phyloP scores from a whole-genome alignment of 2,888 invertebrate genomes.

The Drosophila anomalipes region DNA sequence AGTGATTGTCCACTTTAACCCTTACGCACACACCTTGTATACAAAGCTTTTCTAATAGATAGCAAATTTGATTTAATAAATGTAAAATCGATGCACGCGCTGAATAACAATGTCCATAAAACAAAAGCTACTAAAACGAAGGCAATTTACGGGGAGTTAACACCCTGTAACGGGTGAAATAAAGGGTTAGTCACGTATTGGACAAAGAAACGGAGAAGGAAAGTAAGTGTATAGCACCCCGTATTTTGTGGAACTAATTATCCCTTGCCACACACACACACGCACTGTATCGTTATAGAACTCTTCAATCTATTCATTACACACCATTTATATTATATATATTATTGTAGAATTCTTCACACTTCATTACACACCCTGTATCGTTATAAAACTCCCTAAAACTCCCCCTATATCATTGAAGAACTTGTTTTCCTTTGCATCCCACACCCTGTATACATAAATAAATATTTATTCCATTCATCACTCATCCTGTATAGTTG shows the following conservation, averaged over 20 bases:
- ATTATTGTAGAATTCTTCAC: background rate
- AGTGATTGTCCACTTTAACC: background rate
- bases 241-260: background rate
- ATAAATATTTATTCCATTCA: background rate
- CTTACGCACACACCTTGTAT: constrained; percentile 7
- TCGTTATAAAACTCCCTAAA: background rate
- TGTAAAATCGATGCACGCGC: constrained; percentile 27
- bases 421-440: background rate
- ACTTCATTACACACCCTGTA: background rate
- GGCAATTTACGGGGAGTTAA: background rate
- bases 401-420: too few relatives aligned
- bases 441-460: background rate
- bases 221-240: background rate
- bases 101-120: constrained; percentile 20
- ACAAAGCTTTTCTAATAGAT: background rate
- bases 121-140: background rate
- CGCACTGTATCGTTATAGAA: background rate
- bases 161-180: background rate
- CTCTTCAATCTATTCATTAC: background rate
- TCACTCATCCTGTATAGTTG: background rate
- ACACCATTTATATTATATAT: background rate
- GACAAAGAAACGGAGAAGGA: background rate
- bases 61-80: constrained; percentile 47
- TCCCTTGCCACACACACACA: background rate
- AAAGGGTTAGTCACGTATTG: background rate